Percentiles rank a stretch among this genome's conserved stretches.
Evolutionary conservation across 1,140 invertebrate species (phyloP).

Genomic region (Apis cerana): DNA sequence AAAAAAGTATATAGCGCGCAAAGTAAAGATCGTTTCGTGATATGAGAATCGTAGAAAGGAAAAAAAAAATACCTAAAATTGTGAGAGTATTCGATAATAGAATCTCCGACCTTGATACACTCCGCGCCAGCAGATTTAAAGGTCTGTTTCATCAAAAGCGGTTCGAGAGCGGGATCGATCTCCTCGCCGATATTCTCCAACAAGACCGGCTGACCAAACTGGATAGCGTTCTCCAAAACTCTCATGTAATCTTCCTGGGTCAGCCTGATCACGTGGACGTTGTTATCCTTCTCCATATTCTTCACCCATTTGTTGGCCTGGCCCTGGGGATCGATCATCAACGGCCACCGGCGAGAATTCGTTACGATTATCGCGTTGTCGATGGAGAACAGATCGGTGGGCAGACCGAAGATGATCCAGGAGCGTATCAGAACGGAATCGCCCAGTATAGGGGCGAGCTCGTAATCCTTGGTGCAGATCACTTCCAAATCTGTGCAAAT

Average conservation of each 20-base stretch:
- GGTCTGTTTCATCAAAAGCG: constrained; percentile 92
- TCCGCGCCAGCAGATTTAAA: constrained; percentile 92
- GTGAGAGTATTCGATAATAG: constrained; percentile 91
- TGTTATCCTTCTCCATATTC: constrained; percentile 94
- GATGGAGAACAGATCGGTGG: constrained; percentile 94
- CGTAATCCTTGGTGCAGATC: constrained; percentile 89
- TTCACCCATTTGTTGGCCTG: constrained; percentile 98
- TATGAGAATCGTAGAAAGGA: too few species aligned
- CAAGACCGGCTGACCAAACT: constrained; percentile 94
- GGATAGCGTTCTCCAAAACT: constrained; percentile 94
- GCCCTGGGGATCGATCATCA: constrained; percentile 97
- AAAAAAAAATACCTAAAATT: constrained; percentile 86
- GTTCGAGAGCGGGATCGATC: constrained; percentile 94
- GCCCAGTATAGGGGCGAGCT: constrained; percentile 89
- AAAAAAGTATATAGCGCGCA: too few species aligned
- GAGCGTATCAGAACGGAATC: constrained; percentile 92
- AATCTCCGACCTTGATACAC: constrained; percentile 91
- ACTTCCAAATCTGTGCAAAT: constrained; percentile 86
- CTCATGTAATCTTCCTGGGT: constrained; percentile 92
- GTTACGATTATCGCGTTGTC: constrained; percentile 96
- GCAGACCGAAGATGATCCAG: constrained; percentile 96
- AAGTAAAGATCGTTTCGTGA: too few species aligned
- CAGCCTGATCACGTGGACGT: constrained; percentile 90
- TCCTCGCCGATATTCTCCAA: constrained; percentile 95
- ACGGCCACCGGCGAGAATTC: constrained; percentile 91